phyloP scores from a whole-genome alignment of 2,888 invertebrate genomes.

The Acanthosepion esculentum region DNA sequence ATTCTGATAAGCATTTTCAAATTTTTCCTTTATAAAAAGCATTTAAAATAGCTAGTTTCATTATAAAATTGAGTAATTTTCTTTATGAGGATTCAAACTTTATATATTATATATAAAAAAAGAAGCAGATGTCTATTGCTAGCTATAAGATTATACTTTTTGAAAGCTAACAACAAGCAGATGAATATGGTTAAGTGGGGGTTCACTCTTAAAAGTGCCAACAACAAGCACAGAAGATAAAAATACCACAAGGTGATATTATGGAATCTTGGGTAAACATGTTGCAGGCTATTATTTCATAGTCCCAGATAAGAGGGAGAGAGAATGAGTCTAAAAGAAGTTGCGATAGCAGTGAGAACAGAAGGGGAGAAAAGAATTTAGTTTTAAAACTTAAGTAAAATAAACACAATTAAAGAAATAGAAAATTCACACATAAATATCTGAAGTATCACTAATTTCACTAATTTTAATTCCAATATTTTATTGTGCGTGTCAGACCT shows the following conservation, averaged over 20 bases:
- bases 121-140: not conserved
- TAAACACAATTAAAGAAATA: not conserved
- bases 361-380: not conserved
- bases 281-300: conserved; percentile 8
- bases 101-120: not conserved
- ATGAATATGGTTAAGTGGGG: not conserved
- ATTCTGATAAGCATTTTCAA: too few species aligned
- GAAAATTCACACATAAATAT: not conserved
- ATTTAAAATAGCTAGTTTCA: not conserved
- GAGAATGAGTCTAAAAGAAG: not conserved
- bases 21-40: too few species aligned
- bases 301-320: not conserved
- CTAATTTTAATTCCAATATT: not conserved
- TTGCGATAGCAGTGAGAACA: too few species aligned
- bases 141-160: not conserved
- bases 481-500: too few species aligned
- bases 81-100: not conserved
- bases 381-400: not conserved
- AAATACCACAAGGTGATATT: not conserved
- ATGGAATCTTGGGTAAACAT: not conserved
- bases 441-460: not conserved
- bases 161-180: not conserved
- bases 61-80: not conserved
- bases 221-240: not conserved
- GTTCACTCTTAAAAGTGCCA: not conserved